Percentiles rank a stretch among this genome's conserved stretches.
Evolutionary conservation across 2,888 invertebrate genomes (phyloP).

Genomic region (Conistra vaccinii): DNA sequence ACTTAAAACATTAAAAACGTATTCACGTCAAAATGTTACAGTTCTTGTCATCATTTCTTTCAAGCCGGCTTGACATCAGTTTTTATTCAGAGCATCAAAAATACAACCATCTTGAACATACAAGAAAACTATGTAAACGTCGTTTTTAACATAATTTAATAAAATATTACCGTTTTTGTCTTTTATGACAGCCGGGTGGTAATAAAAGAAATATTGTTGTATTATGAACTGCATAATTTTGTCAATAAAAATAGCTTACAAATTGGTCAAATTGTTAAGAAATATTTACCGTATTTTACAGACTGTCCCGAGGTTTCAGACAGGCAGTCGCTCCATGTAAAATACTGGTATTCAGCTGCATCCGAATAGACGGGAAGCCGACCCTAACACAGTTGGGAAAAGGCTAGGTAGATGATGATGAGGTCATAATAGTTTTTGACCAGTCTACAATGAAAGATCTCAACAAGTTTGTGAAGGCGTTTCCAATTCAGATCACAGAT

Average conservation of each 20-base stretch:
- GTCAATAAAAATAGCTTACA: not conserved
- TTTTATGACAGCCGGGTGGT: slow-evolving; percentile 18
- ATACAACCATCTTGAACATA: not conserved
- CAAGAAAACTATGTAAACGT: slow-evolving; percentile 27
- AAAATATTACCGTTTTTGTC: slow-evolving; percentile 30
- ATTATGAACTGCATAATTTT: slow-evolving; percentile 3
- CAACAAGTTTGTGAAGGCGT: not conserved
- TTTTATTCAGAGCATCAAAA: slow-evolving; percentile 12
- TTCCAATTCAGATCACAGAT: not conserved
- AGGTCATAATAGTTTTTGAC: not conserved
- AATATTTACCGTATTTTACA: slow-evolving; percentile 6
- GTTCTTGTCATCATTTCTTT: slow-evolving; percentile 32
- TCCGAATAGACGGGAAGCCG: too few relatives aligned
- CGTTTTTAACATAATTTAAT: slow-evolving; percentile 44
- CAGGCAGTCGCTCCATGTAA: too few relatives aligned
- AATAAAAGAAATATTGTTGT: slow-evolving; percentile 20
- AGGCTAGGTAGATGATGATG: too few relatives aligned
- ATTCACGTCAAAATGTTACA: slow-evolving; percentile 25
- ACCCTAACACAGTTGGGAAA: too few relatives aligned
- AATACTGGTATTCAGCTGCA: too few relatives aligned
- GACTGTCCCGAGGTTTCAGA: not conserved
- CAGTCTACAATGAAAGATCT: not conserved
- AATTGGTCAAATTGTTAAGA: slow-evolving; percentile 11
- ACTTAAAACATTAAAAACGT: slow-evolving; percentile 19
- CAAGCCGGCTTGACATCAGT: not conserved